These are phyloP conservation scores for Argyresthia goedartella DNA, from an alignment of 2,888 invertebrate genomes.

Conservation along the genomic window DNA sequence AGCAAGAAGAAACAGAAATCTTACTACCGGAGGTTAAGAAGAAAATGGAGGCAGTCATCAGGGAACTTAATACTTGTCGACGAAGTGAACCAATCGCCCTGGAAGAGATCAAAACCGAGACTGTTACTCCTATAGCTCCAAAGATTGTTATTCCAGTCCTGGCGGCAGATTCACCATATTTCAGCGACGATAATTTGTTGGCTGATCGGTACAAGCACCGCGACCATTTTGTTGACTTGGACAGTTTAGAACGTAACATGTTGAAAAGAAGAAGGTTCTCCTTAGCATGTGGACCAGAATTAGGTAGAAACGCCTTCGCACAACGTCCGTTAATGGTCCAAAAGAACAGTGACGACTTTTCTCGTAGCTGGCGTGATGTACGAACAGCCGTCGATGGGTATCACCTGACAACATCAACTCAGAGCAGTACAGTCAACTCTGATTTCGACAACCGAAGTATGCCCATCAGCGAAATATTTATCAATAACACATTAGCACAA, in stretches of 20 bases:
- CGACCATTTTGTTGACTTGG: constrained; percentile 39
- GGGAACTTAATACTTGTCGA: constrained; percentile 60
- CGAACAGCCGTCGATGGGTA: constrained; percentile 31
- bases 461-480: constrained; percentile 77
- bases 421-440: constrained; percentile 32
- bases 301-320: constrained; percentile 42
- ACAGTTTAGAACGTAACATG: constrained; percentile 46
- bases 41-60: constrained; percentile 74
- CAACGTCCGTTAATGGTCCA: constrained; percentile 26
- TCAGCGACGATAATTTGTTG: constrained; percentile 46
- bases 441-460: constrained; percentile 42
- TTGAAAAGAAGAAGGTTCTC: constrained; percentile 48
- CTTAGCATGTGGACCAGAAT: constrained; percentile 48
- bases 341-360: constrained; percentile 22
- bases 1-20: constrained; percentile 38
- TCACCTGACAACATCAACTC: constrained; percentile 11
- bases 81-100: constrained; percentile 40
- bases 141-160: constrained; percentile 57
- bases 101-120: constrained; percentile 37
- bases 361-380: constrained; percentile 55
- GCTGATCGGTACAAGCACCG: constrained; percentile 27
- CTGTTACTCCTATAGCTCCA: constrained; percentile 33
- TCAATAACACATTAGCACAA: constrained; percentile 63
- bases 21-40: constrained; percentile 58
- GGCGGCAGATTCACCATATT: constrained; percentile 52